Conservation (phyloP, 2,113 vertebrate species). For the Tenrec ecaudatus region DNA sequence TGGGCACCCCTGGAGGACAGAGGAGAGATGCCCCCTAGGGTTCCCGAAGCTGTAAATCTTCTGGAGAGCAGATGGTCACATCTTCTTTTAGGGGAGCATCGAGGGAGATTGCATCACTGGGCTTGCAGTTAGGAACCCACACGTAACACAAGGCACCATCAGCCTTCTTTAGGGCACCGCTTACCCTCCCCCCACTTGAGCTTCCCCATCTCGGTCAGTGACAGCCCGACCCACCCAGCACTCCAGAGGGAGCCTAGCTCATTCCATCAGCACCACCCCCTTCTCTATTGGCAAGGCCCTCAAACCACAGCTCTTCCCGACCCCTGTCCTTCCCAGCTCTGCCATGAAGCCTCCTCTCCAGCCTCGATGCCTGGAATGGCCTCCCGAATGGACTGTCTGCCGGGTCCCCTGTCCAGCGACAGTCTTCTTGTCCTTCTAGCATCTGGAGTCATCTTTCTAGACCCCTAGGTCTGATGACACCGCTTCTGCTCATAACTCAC, state of each 20-base stretch:
- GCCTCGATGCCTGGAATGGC: background rate
- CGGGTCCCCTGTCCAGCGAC: background rate
- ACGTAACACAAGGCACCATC: too few species aligned
- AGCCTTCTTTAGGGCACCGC: too few species aligned
- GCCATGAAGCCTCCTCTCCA: background rate
- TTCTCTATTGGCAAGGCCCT: background rate
- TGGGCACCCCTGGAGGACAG: too few species aligned
- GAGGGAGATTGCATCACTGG: too few species aligned
- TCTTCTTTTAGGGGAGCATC: too few species aligned
- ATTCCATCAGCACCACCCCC: background rate
- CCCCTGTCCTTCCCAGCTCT: background rate
- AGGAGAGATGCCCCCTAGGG: too few species aligned
- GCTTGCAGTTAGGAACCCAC: too few species aligned
- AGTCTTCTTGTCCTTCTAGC: background rate
- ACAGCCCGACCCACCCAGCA: background rate
- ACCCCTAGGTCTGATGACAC: background rate
- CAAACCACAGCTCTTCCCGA: background rate
- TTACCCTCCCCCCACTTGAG: background rate
- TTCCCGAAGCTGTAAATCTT: too few species aligned
- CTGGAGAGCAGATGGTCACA: too few species aligned
- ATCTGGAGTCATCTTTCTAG: background rate
- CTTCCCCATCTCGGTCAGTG: background rate
- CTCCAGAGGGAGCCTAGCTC: background rate
- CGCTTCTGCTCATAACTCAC: background rate
- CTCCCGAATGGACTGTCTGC: background rate